These are phyloP conservation scores for Drosophila serrata DNA, from an alignment of 1,140 invertebrate species.

Conservation along the genomic window DNA sequence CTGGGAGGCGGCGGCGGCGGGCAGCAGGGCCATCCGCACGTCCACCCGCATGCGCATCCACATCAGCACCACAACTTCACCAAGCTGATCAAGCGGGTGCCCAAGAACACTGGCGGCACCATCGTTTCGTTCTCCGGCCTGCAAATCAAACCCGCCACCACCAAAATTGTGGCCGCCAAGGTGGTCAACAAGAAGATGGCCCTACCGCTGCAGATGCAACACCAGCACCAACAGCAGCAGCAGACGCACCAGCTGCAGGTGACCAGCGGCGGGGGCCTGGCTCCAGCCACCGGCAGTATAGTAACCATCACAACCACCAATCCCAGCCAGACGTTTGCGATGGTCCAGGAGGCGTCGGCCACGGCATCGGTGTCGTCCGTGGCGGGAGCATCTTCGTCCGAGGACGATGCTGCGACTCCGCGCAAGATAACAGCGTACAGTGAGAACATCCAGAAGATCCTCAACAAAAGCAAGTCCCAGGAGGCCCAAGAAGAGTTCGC, in stretches of 20 bases:
- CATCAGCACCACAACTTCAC: conserved; percentile 58
- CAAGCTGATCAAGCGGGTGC: conserved; percentile 67
- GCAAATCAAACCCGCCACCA: conserved; percentile 76
- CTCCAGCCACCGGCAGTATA: conserved; percentile 70
- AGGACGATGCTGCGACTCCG: conserved; percentile 1
- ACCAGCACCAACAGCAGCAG: conserved; percentile 72
- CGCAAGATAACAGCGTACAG: conserved; percentile 47
- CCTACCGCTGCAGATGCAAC: conserved; percentile 78
- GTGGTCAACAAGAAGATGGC: conserved; percentile 78
- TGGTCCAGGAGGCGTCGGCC: conserved; percentile 51
- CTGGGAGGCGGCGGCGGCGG: not conserved
- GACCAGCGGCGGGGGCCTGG: conserved; percentile 86
- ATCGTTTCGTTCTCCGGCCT: conserved; percentile 77
- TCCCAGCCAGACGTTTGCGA: conserved; percentile 74
- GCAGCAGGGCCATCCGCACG: conserved; percentile 39
- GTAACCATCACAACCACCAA: conserved; percentile 85
- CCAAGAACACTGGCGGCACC: conserved; percentile 71
- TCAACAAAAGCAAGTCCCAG: conserved; percentile 63
- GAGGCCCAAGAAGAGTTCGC: conserved; percentile 54
- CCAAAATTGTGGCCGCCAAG: conserved; percentile 79
- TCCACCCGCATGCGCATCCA: conserved; percentile 45
- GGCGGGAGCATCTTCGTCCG: not conserved
- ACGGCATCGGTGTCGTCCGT: not conserved
- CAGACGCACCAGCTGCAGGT: conserved; percentile 79
- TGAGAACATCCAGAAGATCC: conserved; percentile 69